phyloP scores from a whole-genome alignment of 2,888 invertebrate species.

The Mayetiola destructor region DNA sequence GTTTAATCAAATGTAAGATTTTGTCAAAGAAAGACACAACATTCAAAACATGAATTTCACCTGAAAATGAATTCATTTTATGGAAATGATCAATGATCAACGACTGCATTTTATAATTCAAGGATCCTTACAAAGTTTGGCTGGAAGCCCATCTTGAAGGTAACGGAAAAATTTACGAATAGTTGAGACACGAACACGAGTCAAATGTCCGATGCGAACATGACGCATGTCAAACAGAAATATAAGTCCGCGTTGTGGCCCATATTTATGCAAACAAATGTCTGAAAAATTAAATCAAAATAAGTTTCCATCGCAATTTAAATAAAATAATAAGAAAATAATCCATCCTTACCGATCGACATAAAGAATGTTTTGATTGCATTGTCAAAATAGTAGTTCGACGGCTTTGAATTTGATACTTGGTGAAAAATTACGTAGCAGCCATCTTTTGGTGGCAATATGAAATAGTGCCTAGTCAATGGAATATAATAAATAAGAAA shows the following conservation, averaged over 20 bases:
- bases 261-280: slow-evolving; percentile 41
- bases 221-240: slow-evolving; percentile 55
- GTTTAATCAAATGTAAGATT: slow-evolving; percentile 41
- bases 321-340: slow-evolving; percentile 9
- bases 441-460: slow-evolving; percentile 39
- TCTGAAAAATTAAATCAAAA: slow-evolving; percentile 37
- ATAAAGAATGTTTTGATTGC: slow-evolving; percentile 46
- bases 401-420: slow-evolving; percentile 41
- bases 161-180: slow-evolving; percentile 50
- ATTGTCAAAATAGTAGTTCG: slow-evolving; percentile 43
- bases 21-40: slow-evolving; percentile 43
- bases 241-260: slow-evolving; percentile 48
- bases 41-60: slow-evolving; percentile 52
- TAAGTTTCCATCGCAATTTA: no score
- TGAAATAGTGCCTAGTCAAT: slow-evolving; percentile 44
- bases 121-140: neutral
- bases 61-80: slow-evolving; percentile 46
- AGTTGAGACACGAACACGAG: slow-evolving; percentile 41
- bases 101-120: no score
- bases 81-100: no score
- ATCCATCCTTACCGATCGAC: slow-evolving; percentile 37
- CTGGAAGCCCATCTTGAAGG: slow-evolving; percentile 43
- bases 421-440: slow-evolving; percentile 48
- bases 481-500: neutral
- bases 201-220: slow-evolving; percentile 44